These are phyloP conservation scores for Drosophila neocordata DNA, from an alignment of 1,140 invertebrate species.

Conservation along the genomic window DNA sequence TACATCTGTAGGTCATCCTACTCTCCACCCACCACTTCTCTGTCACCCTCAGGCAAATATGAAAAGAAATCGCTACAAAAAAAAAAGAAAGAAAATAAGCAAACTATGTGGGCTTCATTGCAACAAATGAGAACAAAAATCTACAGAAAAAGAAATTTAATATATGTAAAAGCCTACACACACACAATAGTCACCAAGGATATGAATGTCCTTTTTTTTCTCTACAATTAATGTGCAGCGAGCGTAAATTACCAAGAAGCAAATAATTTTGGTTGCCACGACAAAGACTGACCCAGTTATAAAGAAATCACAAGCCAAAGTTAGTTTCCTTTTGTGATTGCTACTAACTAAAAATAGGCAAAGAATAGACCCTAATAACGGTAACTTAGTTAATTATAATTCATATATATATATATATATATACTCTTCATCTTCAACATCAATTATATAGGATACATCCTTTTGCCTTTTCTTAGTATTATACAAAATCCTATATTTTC, in stretches of 20 bases:
- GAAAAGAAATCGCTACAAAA: conserved; percentile 34
- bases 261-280: conserved; percentile 47
- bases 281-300: conserved; percentile 62
- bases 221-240: conserved; percentile 74
- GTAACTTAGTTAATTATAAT: no score
- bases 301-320: conserved; percentile 51
- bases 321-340: conserved; percentile 21
- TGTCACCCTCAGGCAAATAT: conserved; percentile 21
- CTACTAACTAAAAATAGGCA: background rate
- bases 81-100: conserved; percentile 36
- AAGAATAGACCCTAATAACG: no score
- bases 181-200: conserved; percentile 69
- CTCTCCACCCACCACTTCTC: background rate
- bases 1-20: conserved; percentile 40
- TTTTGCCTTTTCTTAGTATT: no score
- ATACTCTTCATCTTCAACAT: no score
- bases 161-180: conserved; percentile 29
- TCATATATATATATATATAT: no score
- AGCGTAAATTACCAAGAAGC: conserved; percentile 69
- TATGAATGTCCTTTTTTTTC: conserved; percentile 56
- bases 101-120: conserved; percentile 63
- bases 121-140: conserved; percentile 56
- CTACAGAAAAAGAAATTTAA: conserved; percentile 70
- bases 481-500: no score
- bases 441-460: no score